Base-by-base conservation (phyloP, 2,888 invertebrate species). In the Mimachlamys varia region DNA sequence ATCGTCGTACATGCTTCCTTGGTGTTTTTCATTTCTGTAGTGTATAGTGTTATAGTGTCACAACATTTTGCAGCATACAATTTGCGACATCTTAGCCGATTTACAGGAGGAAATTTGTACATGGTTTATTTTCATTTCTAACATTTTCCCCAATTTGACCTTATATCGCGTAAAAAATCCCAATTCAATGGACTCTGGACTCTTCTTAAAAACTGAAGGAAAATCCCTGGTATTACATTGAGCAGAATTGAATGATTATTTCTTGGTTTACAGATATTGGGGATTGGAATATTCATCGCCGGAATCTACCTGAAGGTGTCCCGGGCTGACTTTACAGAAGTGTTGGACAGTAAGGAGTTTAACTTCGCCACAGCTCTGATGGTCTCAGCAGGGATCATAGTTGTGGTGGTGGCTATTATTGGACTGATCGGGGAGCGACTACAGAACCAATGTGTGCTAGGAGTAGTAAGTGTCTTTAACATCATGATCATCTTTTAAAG, bases 361-460 rank as follows among this genome's bases (percentile, higher is more conserved):
- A 97, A 98, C 92, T 98, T 98, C 93, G 98, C 98, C 22, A 98
- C 98, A 95, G 98, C 98, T 50, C 96, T 98, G 91, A 97, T 98
- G 93, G 97, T 98, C 93, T 97, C 97, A 87, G 97, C 98, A 33
- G 98, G 98, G 87, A 97, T 98, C 76, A 97, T 98, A 89, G 98
- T 98, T 50, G 98, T 98, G 95, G 97, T 98, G 91, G 97, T 98
- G 13, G 98, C 98, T 89, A 98, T 98, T 96, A 98, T 98, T 94
- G 98, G 98, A 92, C 98, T 98, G 96, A 98, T 98, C 95, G 98
- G 98, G 19, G 98, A 98, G 87, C 98, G 98, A 98, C 98, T 98
- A 95, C 98, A 98, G 96, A 98, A 98, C 91, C 97, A 98, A 95
- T 98, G 98, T 95, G 97, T 98, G 96, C 97, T 98, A 58, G 97